Evolutionary conservation across 2,888 invertebrate genomes (phyloP).

Genomic region (Leptodirus hochenwartii): DNA sequence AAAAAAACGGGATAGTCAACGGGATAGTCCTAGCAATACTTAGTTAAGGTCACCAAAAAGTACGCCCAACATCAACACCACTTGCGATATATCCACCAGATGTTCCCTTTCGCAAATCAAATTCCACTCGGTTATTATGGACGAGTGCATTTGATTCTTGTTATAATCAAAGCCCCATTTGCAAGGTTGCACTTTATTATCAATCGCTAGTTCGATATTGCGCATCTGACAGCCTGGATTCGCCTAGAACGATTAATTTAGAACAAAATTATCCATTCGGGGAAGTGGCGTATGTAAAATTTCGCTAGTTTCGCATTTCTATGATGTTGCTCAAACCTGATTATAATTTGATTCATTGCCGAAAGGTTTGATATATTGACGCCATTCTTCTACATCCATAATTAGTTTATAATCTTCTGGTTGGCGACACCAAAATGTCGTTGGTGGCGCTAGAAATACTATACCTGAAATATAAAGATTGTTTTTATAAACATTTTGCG

Average conservation of each 20-base stretch:
- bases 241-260: no score
- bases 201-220: constrained; percentile 11
- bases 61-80: constrained; percentile 42
- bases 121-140: constrained; percentile 47
- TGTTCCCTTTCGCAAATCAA: constrained; percentile 40
- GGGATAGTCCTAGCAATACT: no score
- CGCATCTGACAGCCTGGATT: constrained; percentile 20
- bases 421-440: constrained; percentile 37
- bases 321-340: no score
- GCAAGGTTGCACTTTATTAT: constrained; percentile 16
- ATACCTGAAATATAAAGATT: no score
- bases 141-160: constrained; percentile 34
- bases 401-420: constrained; percentile 16
- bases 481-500: no score
- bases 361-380: constrained; percentile 19
- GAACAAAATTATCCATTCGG: no score
- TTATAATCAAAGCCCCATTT: constrained; percentile 33
- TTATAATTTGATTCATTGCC: constrained; percentile 9
- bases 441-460: constrained; percentile 40
- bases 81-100: constrained; percentile 38
- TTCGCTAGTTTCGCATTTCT: no score
- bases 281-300: no score
- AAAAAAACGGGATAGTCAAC: constrained; percentile 6
- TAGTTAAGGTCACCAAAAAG: constrained; percentile 26
- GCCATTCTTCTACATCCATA: constrained; percentile 28